A percentile compares a stretch with the other conserved stretches of the same genome.
Conservation (phyloP, 2,113 vertebrate genomes). For the Tyto alba region DNA sequence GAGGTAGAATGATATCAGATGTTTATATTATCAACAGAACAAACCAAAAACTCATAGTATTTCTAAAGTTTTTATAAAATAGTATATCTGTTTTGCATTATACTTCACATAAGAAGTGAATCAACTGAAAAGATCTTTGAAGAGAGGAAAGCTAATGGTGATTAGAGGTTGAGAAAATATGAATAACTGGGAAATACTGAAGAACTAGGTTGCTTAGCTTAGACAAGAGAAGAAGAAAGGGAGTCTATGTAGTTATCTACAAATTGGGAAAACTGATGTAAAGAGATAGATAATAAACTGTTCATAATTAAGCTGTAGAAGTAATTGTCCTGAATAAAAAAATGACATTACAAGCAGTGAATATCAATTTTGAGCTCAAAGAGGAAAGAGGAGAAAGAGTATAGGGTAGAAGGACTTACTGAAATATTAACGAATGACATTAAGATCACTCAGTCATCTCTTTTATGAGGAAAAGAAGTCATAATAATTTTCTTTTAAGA, state of each 20-base stretch:
- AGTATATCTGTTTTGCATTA: neutral
- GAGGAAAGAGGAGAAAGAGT: neutral
- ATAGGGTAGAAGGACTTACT: neutral
- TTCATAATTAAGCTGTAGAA: neutral
- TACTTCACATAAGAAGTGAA: neutral
- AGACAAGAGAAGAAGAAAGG: neutral
- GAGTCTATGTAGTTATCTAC: neutral
- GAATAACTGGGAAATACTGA: neutral
- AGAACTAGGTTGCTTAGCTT: neutral
- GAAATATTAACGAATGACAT: neutral
- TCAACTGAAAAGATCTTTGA: neutral
- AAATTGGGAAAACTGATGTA: neutral
- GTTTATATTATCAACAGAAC: neutral
- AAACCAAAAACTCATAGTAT: neutral
- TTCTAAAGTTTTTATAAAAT: neutral
- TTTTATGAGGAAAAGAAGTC: neutral
- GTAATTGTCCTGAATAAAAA: neutral
- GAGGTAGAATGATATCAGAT: neutral
- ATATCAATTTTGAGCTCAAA: neutral
- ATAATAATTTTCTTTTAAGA: neutral
- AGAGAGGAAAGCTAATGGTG: neutral
- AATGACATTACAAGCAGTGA: neutral
- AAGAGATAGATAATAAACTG: neutral
- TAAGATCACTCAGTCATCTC: neutral
- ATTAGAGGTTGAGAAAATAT: neutral